Conservation (phyloP, 2,888 invertebrate species). For the Macrosiphum euphorbiae region DNA sequence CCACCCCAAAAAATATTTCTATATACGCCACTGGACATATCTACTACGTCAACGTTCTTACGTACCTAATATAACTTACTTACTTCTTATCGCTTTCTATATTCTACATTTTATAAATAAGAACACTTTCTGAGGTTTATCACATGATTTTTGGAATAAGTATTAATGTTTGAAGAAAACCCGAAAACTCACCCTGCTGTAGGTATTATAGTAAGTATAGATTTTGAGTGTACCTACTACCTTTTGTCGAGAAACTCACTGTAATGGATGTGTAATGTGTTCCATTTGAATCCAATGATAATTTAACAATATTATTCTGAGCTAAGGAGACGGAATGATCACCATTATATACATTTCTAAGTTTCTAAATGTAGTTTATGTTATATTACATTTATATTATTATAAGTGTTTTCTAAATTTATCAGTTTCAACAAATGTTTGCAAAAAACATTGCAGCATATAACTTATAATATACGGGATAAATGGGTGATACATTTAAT, state of each 20-base stretch:
- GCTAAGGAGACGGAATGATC: not conserved
- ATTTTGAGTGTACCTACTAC: not conserved
- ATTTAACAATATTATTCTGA: not conserved
- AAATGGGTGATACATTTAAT: no score
- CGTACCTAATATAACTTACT: no score
- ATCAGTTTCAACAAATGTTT: no score
- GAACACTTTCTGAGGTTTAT: not conserved
- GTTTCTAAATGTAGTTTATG: not conserved
- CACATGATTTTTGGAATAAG: not conserved
- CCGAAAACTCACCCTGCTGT: not conserved
- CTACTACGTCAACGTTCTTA: not conserved
- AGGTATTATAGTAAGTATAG: not conserved
- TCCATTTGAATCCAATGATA: not conserved
- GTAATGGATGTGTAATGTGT: not conserved
- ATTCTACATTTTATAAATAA: not conserved
- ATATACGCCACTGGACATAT: no score
- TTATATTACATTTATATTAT: not conserved
- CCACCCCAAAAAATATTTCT: no score
- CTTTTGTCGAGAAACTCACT: not conserved
- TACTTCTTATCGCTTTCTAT: no score
- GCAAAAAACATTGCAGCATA: no score
- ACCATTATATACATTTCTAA: not conserved
- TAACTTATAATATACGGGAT: no score
- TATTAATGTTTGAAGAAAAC: not conserved
- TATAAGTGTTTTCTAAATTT: no score